Evolutionary conservation across 1,140 invertebrate species (phyloP).

Genomic region (Drosophila rhopaloa): DNA sequence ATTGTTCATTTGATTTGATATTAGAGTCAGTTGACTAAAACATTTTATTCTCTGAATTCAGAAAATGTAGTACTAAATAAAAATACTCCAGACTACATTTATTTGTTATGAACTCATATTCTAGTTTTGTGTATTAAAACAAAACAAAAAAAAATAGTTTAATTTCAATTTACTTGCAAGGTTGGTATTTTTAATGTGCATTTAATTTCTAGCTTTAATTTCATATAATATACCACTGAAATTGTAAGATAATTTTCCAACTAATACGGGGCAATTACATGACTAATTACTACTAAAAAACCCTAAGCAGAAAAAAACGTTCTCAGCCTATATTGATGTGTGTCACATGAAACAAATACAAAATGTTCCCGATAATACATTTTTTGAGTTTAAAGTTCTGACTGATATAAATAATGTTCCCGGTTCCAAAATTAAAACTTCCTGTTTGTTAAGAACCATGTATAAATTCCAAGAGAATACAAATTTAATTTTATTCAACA

Average conservation of each 20-base stretch:
- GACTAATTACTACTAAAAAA: not conserved
- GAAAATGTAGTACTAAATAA: not conserved
- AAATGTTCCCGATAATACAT: not conserved
- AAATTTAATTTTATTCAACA: no score
- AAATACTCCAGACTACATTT: no score
- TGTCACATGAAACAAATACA: not conserved
- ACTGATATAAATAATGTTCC: no score
- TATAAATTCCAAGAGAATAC: no score
- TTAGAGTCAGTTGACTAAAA: not conserved
- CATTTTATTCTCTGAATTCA: no score
- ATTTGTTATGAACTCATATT: not conserved
- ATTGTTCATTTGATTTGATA: no score
- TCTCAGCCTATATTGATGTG: not conserved
- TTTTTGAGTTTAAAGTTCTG: not conserved
- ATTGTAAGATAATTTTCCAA: not conserved
- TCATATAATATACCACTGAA: not conserved
- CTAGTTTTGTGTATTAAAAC: not conserved
- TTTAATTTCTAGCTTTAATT: no score
- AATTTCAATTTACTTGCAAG: not conserved
- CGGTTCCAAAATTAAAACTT: no score
- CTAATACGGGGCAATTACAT: not conserved
- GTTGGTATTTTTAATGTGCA: not conserved
- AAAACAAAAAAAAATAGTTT: not conserved
- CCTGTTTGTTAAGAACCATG: no score
- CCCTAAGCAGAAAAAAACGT: not conserved